Evolutionary conservation across 2,888 invertebrate species (phyloP), one percentile per base, ranked within the genome.

Genomic region (Caradrina clavipalpis): DNA sequence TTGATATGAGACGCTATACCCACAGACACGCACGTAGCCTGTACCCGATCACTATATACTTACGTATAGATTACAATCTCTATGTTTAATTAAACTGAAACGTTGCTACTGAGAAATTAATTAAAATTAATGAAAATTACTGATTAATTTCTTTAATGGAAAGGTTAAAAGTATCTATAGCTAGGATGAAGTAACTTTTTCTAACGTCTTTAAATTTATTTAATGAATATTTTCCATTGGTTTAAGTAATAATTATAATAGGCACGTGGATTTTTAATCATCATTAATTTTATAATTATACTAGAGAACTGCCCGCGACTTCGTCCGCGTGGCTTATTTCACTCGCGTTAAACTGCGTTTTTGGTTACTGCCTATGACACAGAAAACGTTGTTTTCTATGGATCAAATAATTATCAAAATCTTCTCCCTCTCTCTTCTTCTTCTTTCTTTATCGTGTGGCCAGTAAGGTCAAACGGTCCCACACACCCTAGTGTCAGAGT

Each of bases 1-100:
- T 50, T 60, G 47, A 47, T 45, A n/a, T 39, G 22, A 56, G 42
- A 49, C 17, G 59, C 2, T 19, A 31, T 73, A 47, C 11, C n/a
- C 17, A 21, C n/a, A 70, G 26, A 26, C 17, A 39, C 13, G 3
- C 2, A 10, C 39, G 39, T 22, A 35, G 17, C 21, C 15, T 35
- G 26, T 69, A 53, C 8, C 8, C 3, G 21, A 45, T 54, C 22
- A 35, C 1, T 10, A 42, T 35, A 39, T 39, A 39, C 13, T 8
- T 26, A 26, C 22, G 17, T 17, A 47, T n/a, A n/a, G 17, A 47
- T 6, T 8, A 47, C 47, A 47, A n/a, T 47, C n/a, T 17, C 17
- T 47, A 26, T 26, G n/a, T n/a, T 47, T n/a, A 47, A n/a, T 47
- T n/a, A 47, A n/a, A 6, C n/a, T 47, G 47, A 47, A 47, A 7